Evolutionary conservation across 1,140 invertebrate genomes (phyloP).

Genomic region (Bicyclus anynana): DNA sequence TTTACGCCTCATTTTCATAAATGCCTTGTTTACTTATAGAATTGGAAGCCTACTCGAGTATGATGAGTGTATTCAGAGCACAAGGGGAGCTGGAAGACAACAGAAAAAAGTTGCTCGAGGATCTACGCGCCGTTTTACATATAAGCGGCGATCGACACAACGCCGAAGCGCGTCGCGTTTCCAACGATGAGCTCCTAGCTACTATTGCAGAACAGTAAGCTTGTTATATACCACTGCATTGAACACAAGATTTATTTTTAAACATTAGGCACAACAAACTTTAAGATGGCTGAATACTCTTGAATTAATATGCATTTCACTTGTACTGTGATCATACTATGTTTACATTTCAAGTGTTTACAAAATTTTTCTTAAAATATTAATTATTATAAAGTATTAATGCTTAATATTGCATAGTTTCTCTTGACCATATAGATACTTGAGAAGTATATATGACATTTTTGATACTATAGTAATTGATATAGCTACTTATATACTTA

Average conservation of each 20-base stretch:
- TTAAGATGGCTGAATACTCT: constrained; percentile 53
- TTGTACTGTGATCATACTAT: background rate
- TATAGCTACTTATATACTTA: too few relatives aligned
- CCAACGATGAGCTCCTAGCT: constrained; percentile 92
- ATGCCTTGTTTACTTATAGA: constrained; percentile 80
- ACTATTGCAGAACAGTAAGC: constrained; percentile 92
- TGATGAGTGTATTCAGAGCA: constrained; percentile 93
- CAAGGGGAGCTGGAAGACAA: constrained; percentile 91
- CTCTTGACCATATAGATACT: constrained; percentile 4
- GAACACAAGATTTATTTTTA: constrained; percentile 54
- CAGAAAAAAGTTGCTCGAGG: constrained; percentile 90
- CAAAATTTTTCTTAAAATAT: background rate
- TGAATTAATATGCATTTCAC: background rate
- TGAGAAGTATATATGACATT: background rate
- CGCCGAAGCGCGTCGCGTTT: constrained; percentile 92
- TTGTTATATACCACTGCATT: constrained; percentile 18
- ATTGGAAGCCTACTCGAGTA: constrained; percentile 92
- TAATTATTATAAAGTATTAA: background rate
- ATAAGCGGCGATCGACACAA: constrained; percentile 93
- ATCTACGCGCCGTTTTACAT: constrained; percentile 88
- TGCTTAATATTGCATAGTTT: background rate
- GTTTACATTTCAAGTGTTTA: background rate
- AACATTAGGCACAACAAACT: constrained; percentile 40
- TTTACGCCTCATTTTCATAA: constrained; percentile 14
- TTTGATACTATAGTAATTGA: background rate